Conservation (phyloP, 1,140 invertebrate species). For the Zophobas morio region DNA sequence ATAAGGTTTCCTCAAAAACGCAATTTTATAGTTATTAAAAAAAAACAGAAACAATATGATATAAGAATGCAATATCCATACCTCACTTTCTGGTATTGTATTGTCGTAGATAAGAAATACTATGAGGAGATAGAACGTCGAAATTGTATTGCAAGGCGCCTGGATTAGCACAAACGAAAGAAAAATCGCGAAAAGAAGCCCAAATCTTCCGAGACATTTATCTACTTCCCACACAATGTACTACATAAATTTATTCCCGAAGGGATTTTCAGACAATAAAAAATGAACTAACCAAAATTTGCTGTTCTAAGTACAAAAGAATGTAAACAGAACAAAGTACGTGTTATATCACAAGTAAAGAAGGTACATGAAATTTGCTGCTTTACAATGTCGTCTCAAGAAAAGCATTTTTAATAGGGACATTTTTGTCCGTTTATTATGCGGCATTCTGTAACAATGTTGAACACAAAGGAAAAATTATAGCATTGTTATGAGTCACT, state of each 20-base stretch:
- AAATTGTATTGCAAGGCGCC: conserved; percentile 33
- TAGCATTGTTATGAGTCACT: not conserved
- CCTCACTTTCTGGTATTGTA: not conserved
- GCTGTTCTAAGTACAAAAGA: conserved; percentile 32
- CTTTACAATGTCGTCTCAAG: conserved; percentile 8
- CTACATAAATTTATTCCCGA: conserved; percentile 46
- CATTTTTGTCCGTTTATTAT: conserved; percentile 21
- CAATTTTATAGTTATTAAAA: conserved; percentile 39
- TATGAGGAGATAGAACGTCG: conserved; percentile 22
- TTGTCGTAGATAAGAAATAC: conserved; percentile 28
- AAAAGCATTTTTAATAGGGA: not conserved
- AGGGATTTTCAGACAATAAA: conserved; percentile 41
- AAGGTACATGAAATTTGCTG: conserved; percentile 24
- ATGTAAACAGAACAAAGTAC: conserved; percentile 38
- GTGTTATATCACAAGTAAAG: conserved; percentile 15
- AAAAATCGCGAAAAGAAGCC: conserved; percentile 45
- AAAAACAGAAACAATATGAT: conserved; percentile 6
- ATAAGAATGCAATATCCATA: conserved; percentile 24
- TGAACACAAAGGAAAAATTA: conserved; percentile 12
- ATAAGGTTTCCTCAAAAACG: conserved; percentile 26
- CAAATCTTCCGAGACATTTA: conserved; percentile 47
- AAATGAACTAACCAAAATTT: conserved; percentile 47
- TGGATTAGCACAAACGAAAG: conserved; percentile 43
- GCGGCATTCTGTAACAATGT: not conserved
- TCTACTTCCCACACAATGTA: conserved; percentile 46